Base-by-base conservation (phyloP, 2,888 invertebrate species). In the Eristalinus aeneus region DNA sequence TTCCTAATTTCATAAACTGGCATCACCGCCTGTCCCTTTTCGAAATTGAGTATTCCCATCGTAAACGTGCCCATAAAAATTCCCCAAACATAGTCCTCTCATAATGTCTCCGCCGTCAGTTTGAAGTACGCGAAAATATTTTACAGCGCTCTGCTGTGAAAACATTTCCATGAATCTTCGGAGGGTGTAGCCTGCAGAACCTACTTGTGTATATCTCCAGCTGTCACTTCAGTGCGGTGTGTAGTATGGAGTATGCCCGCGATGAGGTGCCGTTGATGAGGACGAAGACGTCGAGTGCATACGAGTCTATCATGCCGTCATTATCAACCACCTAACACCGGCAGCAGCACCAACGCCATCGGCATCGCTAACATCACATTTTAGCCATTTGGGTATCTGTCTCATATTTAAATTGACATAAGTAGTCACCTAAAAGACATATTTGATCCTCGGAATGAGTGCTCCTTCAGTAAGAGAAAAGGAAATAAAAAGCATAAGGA, bases 391-490 rank as follows among this genome's bases (percentile, higher is more conserved):
- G 54, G 74, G 46, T 78, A 65, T 69, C 54, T 78, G 74, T 74
- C 74, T 74, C 71, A 71, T 71, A 82, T 82, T 86, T 23, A 46
- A 78, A 86, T 86, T 82, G 82, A 82, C 77, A 78, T 86, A 78
- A 82, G 82, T 82, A 82, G 82, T 82, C 73, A 78, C 82, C 82
- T 82, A 82, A 77, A 77, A 54, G 86, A 86, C 86, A 67, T 31
- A 65, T 73, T 74, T 78, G 65, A 74, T 82, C 61, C 77, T 78
- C 65, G 20, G 46, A 82, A 77, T 61, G 74, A 74, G 77, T 74
- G 16, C 46, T 16, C 71, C 61, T 73, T 61, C 10, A 67, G 60
- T 20, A 20, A 60, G 65, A 54, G 54, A 34, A 31, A 39, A 53
- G 54, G 61, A 16, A 56, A 46, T 27, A 53, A 54, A 39, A 73